These are phyloP conservation scores for Calliopum simillimum DNA, from an alignment of 2,888 invertebrate species.

Conservation along the genomic window DNA sequence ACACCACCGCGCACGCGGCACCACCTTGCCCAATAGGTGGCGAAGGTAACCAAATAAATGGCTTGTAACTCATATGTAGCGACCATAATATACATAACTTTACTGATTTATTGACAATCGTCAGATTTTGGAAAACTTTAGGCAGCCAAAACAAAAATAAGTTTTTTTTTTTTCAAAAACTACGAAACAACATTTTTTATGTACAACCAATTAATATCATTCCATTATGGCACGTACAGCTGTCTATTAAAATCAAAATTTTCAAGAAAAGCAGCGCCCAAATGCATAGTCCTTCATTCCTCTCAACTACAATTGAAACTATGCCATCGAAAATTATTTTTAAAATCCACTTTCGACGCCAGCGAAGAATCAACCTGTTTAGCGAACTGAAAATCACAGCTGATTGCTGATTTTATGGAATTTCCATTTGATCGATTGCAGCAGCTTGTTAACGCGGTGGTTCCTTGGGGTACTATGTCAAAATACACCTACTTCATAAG, in stretches of 20 bases:
- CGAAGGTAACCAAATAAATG: too few species aligned
- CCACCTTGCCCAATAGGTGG: background rate
- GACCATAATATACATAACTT: background rate
- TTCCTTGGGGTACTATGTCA: background rate
- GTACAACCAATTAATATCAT: slow-evolving; percentile 59
- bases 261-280: slow-evolving; percentile 18
- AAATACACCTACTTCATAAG: background rate
- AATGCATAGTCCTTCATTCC: background rate
- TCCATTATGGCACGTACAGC: slow-evolving; percentile 50
- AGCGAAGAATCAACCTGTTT: slow-evolving; percentile 54
- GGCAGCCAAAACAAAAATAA: background rate
- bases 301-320: background rate
- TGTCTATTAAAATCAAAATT: slow-evolving; percentile 57
- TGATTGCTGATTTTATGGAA: slow-evolving; percentile 38
- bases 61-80: background rate
- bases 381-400: slow-evolving; percentile 26
- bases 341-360: slow-evolving; percentile 10
- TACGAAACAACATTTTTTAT: slow-evolving; percentile 53
- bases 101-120: slow-evolving; percentile 18
- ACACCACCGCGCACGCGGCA: background rate
- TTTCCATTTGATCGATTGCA: slow-evolving; percentile 51
- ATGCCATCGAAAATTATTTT: slow-evolving; percentile 18
- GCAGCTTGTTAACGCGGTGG: slow-evolving; percentile 13
- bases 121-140: slow-evolving; percentile 1
- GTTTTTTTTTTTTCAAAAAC: too few species aligned